These are phyloP conservation scores for Lasioglossum figueresi DNA, from an alignment of 2,888 invertebrate genomes.

Conservation along the genomic window DNA sequence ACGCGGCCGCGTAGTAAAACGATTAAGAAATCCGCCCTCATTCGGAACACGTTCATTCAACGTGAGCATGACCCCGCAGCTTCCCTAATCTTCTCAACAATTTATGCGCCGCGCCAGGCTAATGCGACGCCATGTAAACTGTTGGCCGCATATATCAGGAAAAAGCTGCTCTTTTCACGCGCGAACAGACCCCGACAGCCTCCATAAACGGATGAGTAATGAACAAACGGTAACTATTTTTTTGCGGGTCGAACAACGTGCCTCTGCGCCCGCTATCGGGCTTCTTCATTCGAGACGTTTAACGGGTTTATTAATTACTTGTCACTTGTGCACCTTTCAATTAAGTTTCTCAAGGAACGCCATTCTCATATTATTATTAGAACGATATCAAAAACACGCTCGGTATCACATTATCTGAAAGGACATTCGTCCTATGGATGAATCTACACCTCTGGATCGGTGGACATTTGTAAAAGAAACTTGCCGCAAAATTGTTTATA, in stretches of 20 bases:
- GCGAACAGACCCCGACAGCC: neutral
- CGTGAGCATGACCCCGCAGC: slow-evolving; percentile 11
- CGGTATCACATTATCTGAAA: too few relatives aligned
- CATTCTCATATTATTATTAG: neutral
- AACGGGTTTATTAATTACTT: neutral
- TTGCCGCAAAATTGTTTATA: too few relatives aligned
- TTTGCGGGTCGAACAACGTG: neutral
- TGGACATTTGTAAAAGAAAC: too few relatives aligned
- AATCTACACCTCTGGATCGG: too few relatives aligned
- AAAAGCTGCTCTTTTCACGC: neutral
- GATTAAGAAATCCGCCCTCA: slow-evolving; percentile 51
- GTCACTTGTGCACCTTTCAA: neutral
- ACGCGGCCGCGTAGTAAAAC: slow-evolving; percentile 40
- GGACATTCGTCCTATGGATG: too few relatives aligned
- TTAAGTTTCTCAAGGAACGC: neutral
- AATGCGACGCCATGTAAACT: slow-evolving; percentile 27
- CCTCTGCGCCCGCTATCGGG: neutral
- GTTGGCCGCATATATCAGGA: neutral
- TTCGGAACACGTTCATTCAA: slow-evolving; percentile 12
- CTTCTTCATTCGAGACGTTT: too few relatives aligned
- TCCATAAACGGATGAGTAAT: slow-evolving; percentile 6
- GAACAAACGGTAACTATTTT: neutral
- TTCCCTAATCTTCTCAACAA: slow-evolving; percentile 43
- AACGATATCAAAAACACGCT: neutral
- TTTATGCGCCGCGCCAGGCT: slow-evolving; percentile 29